Evolutionary conservation across 1,140 invertebrate species (phyloP).

Genomic region (Pinna nobilis): DNA sequence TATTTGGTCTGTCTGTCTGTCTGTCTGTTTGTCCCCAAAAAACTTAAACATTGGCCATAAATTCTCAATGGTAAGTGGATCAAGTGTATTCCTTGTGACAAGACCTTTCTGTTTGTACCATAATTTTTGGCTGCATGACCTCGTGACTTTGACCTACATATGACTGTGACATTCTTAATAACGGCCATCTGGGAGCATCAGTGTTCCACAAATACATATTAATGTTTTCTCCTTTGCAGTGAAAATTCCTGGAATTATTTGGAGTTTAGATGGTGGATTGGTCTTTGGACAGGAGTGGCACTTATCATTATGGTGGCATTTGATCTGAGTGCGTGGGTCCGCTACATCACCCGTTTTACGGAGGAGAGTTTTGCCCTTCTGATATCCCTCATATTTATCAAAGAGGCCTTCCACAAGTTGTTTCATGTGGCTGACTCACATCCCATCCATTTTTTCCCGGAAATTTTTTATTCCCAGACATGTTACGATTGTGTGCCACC

Average conservation of each 20-base stretch:
- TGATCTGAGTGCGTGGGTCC: constrained; percentile 98
- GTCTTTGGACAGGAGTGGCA: constrained; percentile 93
- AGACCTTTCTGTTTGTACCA: too few relatives aligned
- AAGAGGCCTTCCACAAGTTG: constrained; percentile 86
- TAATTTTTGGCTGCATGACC: too few relatives aligned
- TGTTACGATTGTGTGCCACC: neutral
- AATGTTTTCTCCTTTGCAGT: constrained; percentile 71
- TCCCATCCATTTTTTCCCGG: constrained; percentile 83
- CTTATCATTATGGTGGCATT: constrained; percentile 93
- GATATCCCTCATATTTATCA: constrained; percentile 99
- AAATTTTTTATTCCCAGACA: constrained; percentile 81
- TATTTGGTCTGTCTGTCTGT: too few relatives aligned
- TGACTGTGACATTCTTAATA: too few relatives aligned
- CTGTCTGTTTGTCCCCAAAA: too few relatives aligned
- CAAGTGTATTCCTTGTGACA: too few relatives aligned
- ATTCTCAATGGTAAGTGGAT: too few relatives aligned
- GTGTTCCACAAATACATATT: too few relatives aligned
- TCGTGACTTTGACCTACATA: too few relatives aligned
- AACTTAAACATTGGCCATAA: too few relatives aligned
- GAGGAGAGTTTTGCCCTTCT: constrained; percentile 99
- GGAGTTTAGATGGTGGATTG: constrained; percentile 95
- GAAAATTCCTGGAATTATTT: constrained; percentile 90
- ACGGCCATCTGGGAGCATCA: too few relatives aligned
- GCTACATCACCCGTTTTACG: constrained; percentile 99
- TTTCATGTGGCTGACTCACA: constrained; percentile 43